These are phyloP conservation scores for Battus philenor DNA, from an alignment of 1,140 invertebrate genomes.

Conservation along the genomic window DNA sequence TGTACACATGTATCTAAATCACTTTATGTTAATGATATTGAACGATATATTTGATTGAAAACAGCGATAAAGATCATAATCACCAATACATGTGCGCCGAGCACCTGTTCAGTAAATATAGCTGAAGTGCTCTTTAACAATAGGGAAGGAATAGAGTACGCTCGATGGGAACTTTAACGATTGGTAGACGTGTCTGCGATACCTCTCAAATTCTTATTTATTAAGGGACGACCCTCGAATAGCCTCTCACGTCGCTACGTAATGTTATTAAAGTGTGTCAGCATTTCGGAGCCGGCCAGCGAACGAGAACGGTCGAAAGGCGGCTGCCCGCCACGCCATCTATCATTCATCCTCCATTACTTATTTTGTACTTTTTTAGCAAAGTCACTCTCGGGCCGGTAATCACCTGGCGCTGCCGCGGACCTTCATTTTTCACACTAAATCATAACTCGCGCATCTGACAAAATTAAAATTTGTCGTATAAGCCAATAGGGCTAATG, in stretches of 20 bases:
- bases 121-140: too few relatives aligned
- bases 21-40: too few relatives aligned
- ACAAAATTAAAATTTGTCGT: constrained; percentile 75
- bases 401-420: constrained; percentile 73
- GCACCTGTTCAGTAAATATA: too few relatives aligned
- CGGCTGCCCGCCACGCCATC: constrained; percentile 49
- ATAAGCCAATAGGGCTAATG: constrained; percentile 72
- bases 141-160: constrained; percentile 57
- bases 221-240: constrained; percentile 62
- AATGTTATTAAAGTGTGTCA: constrained; percentile 76
- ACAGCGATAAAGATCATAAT: too few relatives aligned
- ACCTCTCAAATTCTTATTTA: constrained; percentile 69
- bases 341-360: constrained; percentile 76
- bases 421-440: constrained; percentile 72
- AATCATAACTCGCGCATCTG: constrained; percentile 72
- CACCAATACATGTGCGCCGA: too few relatives aligned
- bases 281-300: constrained; percentile 54
- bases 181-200: constrained; percentile 53
- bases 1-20: background rate
- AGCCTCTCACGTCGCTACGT: constrained; percentile 64
- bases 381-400: constrained; percentile 73
- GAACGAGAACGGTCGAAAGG: constrained; percentile 39
- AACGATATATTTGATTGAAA: too few relatives aligned
- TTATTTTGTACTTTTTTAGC: constrained; percentile 75
- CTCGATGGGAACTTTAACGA: constrained; percentile 58